Evolutionary conservation across 2,797 vertebrate genomes (phyloP).

Genomic region (Bradypodion pumilum): DNA sequence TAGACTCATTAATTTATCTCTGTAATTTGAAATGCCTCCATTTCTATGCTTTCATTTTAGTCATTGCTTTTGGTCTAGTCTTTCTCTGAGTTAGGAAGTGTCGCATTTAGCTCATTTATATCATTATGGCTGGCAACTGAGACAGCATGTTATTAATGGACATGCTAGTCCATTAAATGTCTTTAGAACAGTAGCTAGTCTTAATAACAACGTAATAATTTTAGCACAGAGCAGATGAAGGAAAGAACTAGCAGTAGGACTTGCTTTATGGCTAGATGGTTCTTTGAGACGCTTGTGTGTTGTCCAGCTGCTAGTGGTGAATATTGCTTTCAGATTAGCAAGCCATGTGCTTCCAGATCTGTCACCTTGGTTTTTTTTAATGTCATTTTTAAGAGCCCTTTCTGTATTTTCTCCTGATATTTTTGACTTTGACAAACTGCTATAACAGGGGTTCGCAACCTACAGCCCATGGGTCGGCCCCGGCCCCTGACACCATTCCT

Average conservation of each 20-base stretch:
- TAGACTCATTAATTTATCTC: neutral
- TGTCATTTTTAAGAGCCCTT: neutral
- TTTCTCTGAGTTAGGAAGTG: neutral
- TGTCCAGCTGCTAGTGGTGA: neutral
- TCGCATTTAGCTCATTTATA: neutral
- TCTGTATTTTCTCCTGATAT: neutral
- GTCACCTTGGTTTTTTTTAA: neutral
- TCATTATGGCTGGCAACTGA: neutral
- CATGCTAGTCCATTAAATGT: neutral
- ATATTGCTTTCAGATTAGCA: neutral
- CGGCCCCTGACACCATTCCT: too few species aligned
- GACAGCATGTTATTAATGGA: neutral
- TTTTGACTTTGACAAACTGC: neutral
- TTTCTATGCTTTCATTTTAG: neutral
- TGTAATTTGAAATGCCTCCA: conserved; percentile 1
- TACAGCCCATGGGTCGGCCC: too few species aligned
- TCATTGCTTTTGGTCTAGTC: neutral
- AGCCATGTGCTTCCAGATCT: neutral
- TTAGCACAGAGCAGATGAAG: neutral
- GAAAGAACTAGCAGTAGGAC: neutral
- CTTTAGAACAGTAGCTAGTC: neutral
- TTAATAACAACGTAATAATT: neutral
- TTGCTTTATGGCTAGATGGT: neutral
- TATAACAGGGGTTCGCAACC: too few species aligned
- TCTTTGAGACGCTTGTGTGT: neutral